A percentile compares a stretch with the other conserved stretches of the same genome.
phyloP scores from a whole-genome alignment of 2,888 invertebrate genomes.

The Petrolisthes cinctipes region DNA sequence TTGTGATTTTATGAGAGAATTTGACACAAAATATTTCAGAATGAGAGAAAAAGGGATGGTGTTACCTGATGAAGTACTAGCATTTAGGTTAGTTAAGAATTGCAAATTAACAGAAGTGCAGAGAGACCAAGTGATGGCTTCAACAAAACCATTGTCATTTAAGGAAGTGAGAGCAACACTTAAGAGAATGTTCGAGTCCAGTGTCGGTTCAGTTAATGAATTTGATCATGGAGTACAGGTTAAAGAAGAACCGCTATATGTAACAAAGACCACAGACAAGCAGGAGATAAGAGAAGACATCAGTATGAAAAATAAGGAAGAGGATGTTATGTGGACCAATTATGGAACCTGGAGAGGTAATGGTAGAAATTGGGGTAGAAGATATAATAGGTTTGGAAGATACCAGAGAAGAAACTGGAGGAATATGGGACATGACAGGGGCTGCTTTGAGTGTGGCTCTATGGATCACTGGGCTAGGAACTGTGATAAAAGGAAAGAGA shows the following conservation, averaged over 20 bases:
- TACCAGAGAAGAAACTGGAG: not conserved
- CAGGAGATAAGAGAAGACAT: not conserved
- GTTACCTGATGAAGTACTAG: slow-evolving; percentile 19
- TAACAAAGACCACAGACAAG: not conserved
- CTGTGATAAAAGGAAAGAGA: not conserved
- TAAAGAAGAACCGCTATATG: not conserved
- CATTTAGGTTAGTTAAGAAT: slow-evolving; percentile 13
- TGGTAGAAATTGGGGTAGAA: not conserved
- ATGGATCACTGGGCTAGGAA: not conserved
- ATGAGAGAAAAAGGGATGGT: slow-evolving; percentile 13
- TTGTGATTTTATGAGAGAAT: slow-evolving; percentile 26
- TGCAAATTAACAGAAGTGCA: slow-evolving; percentile 13
- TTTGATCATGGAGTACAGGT: not conserved
- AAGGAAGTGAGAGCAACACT: slow-evolving; percentile 19
- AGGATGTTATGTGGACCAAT: slow-evolving; percentile 4
- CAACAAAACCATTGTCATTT: slow-evolving; percentile 21
- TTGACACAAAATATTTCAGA: slow-evolving; percentile 7
- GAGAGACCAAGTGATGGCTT: slow-evolving; percentile 16
- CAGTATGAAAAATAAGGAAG: not conserved
- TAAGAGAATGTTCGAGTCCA: slow-evolving; percentile 6
- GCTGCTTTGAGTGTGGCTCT: not conserved
- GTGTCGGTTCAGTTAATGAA: not conserved
- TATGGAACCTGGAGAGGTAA: not conserved
- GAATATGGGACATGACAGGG: not conserved
- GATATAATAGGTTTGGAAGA: not conserved